Conservation (phyloP, 35 echinoderm and acorn worm species). For the Eucidaris tribuloides region DNA sequence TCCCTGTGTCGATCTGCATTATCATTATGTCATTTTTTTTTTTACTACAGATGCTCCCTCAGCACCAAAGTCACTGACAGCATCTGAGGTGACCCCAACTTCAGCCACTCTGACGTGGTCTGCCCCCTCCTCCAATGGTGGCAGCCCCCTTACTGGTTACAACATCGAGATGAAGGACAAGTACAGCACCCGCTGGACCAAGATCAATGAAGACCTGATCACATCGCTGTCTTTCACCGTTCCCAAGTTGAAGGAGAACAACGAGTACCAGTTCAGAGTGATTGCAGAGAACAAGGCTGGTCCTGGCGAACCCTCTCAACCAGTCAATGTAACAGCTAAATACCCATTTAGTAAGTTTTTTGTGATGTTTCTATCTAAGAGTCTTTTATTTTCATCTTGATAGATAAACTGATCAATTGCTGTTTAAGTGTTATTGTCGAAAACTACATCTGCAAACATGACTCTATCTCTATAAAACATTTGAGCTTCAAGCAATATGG, state of each 20-base stretch:
- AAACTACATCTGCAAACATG: too few relatives aligned
- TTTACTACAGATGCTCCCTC: conserved; percentile 58
- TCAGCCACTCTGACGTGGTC: conserved; percentile 50
- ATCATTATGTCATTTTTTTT: neutral
- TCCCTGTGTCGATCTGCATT: too few relatives aligned
- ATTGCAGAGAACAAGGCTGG: conserved; percentile 88
- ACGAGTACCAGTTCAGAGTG: conserved; percentile 61
- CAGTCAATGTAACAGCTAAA: conserved; percentile 64
- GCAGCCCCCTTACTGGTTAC: conserved; percentile 43
- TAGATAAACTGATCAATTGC: too few relatives aligned
- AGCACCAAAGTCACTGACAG: conserved; percentile 35
- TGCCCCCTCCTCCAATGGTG: conserved; percentile 46
- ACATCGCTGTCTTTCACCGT: conserved; percentile 42
- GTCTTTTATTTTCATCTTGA: too few relatives aligned
- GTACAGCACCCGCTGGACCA: conserved; percentile 39
- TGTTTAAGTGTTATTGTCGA: too few relatives aligned
- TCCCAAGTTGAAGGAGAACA: conserved; percentile 45
- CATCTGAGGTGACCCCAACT: conserved; percentile 24
- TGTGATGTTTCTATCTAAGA: too few relatives aligned
- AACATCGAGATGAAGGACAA: conserved; percentile 55
- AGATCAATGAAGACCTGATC: conserved; percentile 2
- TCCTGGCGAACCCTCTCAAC: conserved; percentile 60
- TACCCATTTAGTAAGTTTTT: conserved; percentile 64
- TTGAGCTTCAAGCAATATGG: too few relatives aligned
- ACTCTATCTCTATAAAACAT: too few relatives aligned